Evolutionary conservation across 2,888 invertebrate species (phyloP).

Genomic region (Netelia virgata): DNA sequence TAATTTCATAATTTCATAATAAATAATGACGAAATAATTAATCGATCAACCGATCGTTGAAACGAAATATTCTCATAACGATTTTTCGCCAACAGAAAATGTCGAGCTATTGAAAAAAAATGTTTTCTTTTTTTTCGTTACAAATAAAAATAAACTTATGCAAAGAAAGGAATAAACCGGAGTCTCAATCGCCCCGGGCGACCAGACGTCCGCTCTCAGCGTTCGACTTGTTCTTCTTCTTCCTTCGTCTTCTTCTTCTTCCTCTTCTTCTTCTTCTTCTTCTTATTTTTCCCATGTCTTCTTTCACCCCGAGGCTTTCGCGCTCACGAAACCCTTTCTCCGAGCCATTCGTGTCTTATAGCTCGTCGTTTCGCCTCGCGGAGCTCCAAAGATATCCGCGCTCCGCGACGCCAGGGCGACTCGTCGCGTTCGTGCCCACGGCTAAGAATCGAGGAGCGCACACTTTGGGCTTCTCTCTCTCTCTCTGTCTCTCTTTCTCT

Average conservation of each 20-base stretch:
- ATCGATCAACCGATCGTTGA: neutral
- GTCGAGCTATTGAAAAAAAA: neutral
- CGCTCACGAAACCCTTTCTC: slow-evolving; percentile 60
- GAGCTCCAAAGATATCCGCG: slow-evolving; percentile 35
- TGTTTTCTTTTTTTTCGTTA: neutral
- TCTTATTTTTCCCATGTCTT: slow-evolving; percentile 26
- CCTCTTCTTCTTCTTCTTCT: slow-evolving; percentile 24
- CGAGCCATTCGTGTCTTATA: slow-evolving; percentile 25
- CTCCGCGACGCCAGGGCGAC: neutral
- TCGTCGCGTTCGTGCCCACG: slow-evolving; percentile 45
- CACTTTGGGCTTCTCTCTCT: neutral
- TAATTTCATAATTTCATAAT: no score
- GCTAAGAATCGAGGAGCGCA: slow-evolving; percentile 30
- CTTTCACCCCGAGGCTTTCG: slow-evolving; percentile 55
- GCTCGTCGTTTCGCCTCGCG: slow-evolving; percentile 48
- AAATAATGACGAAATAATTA: no score
- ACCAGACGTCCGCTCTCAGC: slow-evolving; percentile 60
- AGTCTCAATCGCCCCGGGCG: slow-evolving; percentile 42
- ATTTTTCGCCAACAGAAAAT: neutral
- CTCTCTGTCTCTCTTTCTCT: neutral
- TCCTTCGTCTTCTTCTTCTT: slow-evolving; percentile 14
- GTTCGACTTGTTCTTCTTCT: slow-evolving; percentile 40
- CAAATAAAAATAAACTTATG: slow-evolving; percentile 7
- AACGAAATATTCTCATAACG: neutral
- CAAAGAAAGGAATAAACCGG: slow-evolving; percentile 11